These are phyloP conservation scores for Anolis sagrei DNA, from an alignment of 2,113 vertebrate species.

Conservation along the genomic window DNA sequence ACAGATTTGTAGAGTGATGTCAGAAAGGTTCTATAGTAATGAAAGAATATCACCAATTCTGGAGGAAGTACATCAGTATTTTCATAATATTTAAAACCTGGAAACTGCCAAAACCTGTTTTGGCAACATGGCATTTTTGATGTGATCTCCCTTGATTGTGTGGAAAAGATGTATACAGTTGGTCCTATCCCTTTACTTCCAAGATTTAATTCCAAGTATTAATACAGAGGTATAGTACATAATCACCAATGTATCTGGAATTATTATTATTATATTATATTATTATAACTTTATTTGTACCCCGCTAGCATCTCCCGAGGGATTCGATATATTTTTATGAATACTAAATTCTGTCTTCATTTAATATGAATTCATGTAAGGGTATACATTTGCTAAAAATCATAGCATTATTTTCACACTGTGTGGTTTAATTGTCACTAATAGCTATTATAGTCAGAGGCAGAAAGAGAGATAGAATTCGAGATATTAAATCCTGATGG, in stretches of 20 bases:
- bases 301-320: too few species aligned
- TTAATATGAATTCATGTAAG: not conserved
- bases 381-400: conserved; percentile 13
- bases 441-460: conserved; percentile 45
- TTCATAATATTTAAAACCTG: not conserved
- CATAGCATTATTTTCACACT: conserved; percentile 12
- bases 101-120: too few species aligned
- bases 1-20: not conserved
- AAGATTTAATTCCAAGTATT: not conserved
- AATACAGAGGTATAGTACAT: not conserved
- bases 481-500: conserved; percentile 60
- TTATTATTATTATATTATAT: too few species aligned
- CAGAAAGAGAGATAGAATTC: conserved; percentile 37
- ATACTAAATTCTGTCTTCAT: not conserved
- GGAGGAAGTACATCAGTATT: not conserved
- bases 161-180: not conserved
- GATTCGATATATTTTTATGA: not conserved
- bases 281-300: too few species aligned
- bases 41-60: not conserved
- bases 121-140: too few species aligned
- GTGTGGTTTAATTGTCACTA: conserved; percentile 35
- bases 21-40: not conserved
- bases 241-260: not conserved
- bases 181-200: not conserved
- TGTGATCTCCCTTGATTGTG: too few species aligned